A percentile compares a stretch with the other conserved stretches of the same genome.
Conservation (phyloP, 2,888 invertebrate species). For the Sinodicranocentrus sp. region DNA sequence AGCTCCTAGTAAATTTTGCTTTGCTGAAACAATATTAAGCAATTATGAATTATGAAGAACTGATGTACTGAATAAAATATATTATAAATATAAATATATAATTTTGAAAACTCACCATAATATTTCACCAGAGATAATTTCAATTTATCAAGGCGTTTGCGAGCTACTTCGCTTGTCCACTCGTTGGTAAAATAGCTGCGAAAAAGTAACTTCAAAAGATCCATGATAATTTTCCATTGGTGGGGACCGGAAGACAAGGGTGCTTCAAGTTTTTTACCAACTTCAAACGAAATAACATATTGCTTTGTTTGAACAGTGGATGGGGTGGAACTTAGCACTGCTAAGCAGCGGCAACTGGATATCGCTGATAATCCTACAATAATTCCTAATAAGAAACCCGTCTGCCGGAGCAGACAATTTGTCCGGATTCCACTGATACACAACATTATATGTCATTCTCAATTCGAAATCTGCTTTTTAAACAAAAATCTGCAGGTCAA, state of each 20-base stretch:
- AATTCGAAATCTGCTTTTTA: too few species aligned
- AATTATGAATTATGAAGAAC: neutral
- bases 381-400: too few species aligned
- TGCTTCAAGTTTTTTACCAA: neutral
- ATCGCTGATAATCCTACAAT: too few species aligned
- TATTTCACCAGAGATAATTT: neutral
- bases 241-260: neutral
- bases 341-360: too few species aligned
- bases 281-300: neutral
- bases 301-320: too few species aligned
- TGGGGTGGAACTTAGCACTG: too few species aligned
- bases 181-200: neutral
- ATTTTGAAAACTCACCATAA: neutral
- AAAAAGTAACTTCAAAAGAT: neutral
- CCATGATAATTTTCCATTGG: neutral
- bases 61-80: neutral
- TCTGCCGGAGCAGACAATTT: too few species aligned
- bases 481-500: too few species aligned
- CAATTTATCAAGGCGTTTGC: constrained; percentile 7
- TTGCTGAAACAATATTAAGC: constrained; percentile 2
- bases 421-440: too few species aligned
- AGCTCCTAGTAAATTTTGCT: neutral
- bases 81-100: neutral
- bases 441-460: too few species aligned
- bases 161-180: constrained; percentile 5